Conservation (phyloP, 1,140 invertebrate genomes). For the Bradynema listronoti region DNA sequence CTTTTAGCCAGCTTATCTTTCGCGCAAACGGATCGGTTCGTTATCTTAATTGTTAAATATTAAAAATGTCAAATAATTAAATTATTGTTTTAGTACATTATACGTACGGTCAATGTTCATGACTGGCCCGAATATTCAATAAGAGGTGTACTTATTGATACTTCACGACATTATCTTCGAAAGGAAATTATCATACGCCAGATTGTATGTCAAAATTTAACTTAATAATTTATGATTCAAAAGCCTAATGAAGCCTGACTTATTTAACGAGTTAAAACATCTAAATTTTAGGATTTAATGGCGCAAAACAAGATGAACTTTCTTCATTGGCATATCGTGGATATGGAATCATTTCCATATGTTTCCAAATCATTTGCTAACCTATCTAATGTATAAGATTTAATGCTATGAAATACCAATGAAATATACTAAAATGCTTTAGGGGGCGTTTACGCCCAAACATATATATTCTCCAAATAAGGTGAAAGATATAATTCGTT, state of each 20-base stretch:
- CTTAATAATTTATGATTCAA: constrained; percentile 2
- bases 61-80: neutral
- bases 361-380: constrained; percentile 63
- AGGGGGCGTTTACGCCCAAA: constrained; percentile 68
- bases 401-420: neutral
- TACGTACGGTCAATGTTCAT: constrained; percentile 36
- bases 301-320: constrained; percentile 61
- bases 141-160: constrained; percentile 40
- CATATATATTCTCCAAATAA: constrained; percentile 69
- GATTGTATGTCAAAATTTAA: constrained; percentile 37
- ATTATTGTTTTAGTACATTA: constrained; percentile 35
- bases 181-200: constrained; percentile 30
- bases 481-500: constrained; percentile 68
- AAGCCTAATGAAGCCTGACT: neutral
- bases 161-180: constrained; percentile 37
- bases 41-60: constrained; percentile 15
- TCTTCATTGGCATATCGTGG: constrained; percentile 67
- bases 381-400: constrained; percentile 53
- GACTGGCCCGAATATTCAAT: constrained; percentile 45
- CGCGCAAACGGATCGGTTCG: constrained; percentile 17
- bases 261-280: no score
- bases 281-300: constrained; percentile 38
- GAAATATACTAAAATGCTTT: neutral
- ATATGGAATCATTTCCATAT: constrained; percentile 64
- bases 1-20: constrained; percentile 55